Base-by-base conservation (phyloP, 2,888 invertebrate species). In the Drosophila anceps region DNA sequence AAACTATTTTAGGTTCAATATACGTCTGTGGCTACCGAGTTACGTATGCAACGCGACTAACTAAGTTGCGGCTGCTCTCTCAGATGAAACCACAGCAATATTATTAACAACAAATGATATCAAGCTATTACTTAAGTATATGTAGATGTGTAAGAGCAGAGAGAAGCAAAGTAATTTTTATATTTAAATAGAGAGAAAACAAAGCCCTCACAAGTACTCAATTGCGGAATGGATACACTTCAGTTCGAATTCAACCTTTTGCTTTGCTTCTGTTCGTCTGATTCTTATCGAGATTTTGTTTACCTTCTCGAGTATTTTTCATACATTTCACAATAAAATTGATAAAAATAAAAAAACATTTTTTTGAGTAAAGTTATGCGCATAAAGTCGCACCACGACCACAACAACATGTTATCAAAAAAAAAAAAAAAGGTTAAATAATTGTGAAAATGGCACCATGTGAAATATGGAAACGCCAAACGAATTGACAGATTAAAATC, bases 71-170 rank as follows among this genome's bases (percentile, higher is more conserved):
- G 41, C n/a, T 18, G 39, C 37, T 54, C 66, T 69, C 65, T 54
- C 41, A 67, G 33, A 29, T 57, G 64, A 50, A 86, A 83, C 73
- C 76, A 81, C 76, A 76, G 73, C 54, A 68, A 73, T 65, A 67
- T 73, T 70, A 76, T 74, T 63, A 68, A 46, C 24, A 46, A 27
- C 27, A 46, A n/a, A 27, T 27, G n/a, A 46, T 18, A 50, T 7
- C 50, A 18, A 50, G 8, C 6, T 12, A 44, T 8, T 24, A 43
- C 20, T 20, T 43, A 6, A 20, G 43, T 6, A 4, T 6, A 20
- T 6, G 5, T 6, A 20, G 20, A 29, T 27, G 8, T 27, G 2
- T 20, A 4, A 24, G 4, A 24, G 24, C 24, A 9, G 39, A 39
- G 39, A 12, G 43, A 5, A 9, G 15, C 9, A 24, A 8, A 48